Conservation (phyloP, 2,888 invertebrate species). For the Phyllotreta striolata region DNA sequence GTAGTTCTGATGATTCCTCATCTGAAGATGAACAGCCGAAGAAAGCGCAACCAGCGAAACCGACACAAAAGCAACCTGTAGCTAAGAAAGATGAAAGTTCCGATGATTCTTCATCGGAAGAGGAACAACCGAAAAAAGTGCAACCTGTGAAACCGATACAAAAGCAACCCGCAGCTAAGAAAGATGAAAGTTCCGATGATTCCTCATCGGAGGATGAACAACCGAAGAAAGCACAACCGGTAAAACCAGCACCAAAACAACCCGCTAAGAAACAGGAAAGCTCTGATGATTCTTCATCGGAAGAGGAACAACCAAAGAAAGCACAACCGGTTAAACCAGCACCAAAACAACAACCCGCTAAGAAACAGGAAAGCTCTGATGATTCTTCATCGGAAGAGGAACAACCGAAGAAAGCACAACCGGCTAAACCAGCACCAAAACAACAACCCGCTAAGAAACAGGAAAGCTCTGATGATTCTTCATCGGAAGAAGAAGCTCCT, state of each 20-base stretch:
- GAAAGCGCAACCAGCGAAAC: background rate
- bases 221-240: constrained; percentile 27
- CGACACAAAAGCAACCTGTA: constrained; percentile 23
- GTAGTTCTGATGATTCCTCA: constrained; percentile 27
- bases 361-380: constrained; percentile 20
- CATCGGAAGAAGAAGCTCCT: constrained; percentile 13
- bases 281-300: constrained; percentile 20
- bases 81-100: constrained; percentile 49
- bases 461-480: constrained; percentile 21
- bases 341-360: constrained; percentile 34
- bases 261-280: constrained; percentile 32
- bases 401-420: constrained; percentile 27
- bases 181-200: constrained; percentile 42
- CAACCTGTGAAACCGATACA: constrained; percentile 43
- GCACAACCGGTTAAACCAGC: constrained; percentile 16
- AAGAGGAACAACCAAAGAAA: constrained; percentile 34
- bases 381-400: constrained; percentile 30
- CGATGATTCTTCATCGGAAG: constrained; percentile 57
- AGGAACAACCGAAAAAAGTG: constrained; percentile 39
- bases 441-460: constrained; percentile 33
- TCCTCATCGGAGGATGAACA: constrained; percentile 38
- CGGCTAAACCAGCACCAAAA: constrained; percentile 20
- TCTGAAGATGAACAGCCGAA: constrained; percentile 15
- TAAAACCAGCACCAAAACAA: constrained; percentile 25
- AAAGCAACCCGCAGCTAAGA: constrained; percentile 41